These are phyloP conservation scores for Tichodroma muraria DNA, from an alignment of 2,113 vertebrate genomes.

Conservation along the genomic window DNA sequence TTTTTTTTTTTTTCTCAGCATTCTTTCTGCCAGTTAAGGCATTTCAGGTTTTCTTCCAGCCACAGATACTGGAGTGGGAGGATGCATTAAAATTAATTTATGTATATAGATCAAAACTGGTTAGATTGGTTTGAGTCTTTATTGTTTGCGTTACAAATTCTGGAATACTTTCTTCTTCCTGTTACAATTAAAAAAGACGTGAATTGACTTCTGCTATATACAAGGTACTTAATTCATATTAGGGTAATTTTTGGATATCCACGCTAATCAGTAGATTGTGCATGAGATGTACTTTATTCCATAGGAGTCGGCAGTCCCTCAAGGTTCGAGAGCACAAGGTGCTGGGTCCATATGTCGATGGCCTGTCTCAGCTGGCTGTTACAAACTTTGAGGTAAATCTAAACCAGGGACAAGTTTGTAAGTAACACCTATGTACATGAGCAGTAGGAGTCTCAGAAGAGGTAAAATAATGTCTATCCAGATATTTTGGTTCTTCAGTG, in stretches of 20 bases:
- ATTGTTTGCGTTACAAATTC: neutral
- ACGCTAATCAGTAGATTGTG: neutral
- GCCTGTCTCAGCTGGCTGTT: constrained; percentile 94
- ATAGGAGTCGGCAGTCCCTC: constrained; percentile 88
- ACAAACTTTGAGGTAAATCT: constrained; percentile 88
- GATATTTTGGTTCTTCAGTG: neutral
- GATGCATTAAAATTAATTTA: neutral
- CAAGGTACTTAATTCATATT: neutral
- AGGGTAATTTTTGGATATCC: neutral
- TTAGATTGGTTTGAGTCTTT: neutral
- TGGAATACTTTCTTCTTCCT: neutral
- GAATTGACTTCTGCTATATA: neutral
- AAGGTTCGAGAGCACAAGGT: constrained; percentile 98
- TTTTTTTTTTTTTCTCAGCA: neutral
- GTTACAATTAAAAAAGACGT: neutral
- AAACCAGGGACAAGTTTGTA: neutral
- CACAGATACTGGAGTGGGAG: neutral
- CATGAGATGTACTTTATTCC: neutral
- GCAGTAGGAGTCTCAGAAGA: neutral
- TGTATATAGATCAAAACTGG: neutral
- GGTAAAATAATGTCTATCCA: neutral
- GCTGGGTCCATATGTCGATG: constrained; percentile 94
- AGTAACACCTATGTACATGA: neutral
- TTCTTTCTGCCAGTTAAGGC: neutral
- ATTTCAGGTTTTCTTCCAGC: neutral